Percentiles rank a stretch among this genome's conserved stretches.
These are phyloP conservation scores for Acromyrmex echinatior DNA, from an alignment of 1,140 invertebrate species.

Conservation along the genomic window DNA sequence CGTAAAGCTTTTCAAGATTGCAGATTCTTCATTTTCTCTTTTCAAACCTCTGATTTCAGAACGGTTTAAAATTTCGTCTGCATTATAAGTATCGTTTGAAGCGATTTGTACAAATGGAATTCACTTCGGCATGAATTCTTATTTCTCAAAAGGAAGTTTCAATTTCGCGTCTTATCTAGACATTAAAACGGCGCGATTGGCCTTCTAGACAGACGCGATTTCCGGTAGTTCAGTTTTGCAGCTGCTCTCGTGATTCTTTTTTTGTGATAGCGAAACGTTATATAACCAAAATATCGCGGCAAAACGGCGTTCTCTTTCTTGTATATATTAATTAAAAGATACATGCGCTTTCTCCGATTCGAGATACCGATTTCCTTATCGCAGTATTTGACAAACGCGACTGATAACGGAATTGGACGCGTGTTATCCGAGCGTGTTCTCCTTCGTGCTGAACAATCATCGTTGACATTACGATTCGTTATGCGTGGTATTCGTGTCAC, in stretches of 20 bases:
- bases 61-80: not conserved
- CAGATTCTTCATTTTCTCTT: not conserved
- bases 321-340: constrained; percentile 26
- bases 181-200: constrained; percentile 12
- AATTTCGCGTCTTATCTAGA: constrained; percentile 24
- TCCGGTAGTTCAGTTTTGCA: constrained; percentile 24
- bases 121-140: not conserved
- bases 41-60: not conserved
- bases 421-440: constrained; percentile 18
- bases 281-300: constrained; percentile 8
- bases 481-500: not conserved
- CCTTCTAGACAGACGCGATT: constrained; percentile 40
- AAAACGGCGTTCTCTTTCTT: not conserved
- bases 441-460: not conserved
- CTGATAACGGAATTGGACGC: constrained; percentile 24
- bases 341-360: not conserved
- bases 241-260: not conserved
- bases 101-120: constrained; percentile 2
- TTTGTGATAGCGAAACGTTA: not conserved
- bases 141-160: constrained; percentile 23
- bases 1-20: not conserved
- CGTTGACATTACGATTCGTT: constrained; percentile 16
- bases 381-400: constrained; percentile 27
- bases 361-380: constrained; percentile 40
- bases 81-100: not conserved